Percentiles rank a stretch among this genome's conserved stretches.
Conservation (phyloP, 2,113 vertebrate genomes). For the Eurypyga helias region DNA sequence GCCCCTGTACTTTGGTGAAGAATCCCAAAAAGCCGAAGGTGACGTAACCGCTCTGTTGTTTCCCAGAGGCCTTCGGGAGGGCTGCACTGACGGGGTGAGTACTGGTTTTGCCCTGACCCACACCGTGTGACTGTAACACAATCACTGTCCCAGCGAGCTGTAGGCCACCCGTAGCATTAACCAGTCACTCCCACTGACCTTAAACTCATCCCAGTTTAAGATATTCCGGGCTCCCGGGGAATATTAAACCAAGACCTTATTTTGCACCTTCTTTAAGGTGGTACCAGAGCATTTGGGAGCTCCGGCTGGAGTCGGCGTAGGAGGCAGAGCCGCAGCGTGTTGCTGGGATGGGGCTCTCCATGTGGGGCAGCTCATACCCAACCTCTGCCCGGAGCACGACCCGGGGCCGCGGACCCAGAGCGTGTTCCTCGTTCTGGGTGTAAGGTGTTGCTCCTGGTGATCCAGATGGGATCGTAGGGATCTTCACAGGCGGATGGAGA, state of each 20-base stretch:
- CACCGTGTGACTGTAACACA: conserved; percentile 24
- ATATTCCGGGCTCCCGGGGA: neutral
- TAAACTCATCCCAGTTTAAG: neutral
- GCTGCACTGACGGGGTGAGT: conserved; percentile 14
- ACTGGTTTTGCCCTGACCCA: neutral
- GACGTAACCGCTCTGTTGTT: neutral
- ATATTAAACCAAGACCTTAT: neutral
- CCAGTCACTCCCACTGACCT: neutral
- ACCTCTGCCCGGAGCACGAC: too few relatives aligned
- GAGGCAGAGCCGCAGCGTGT: too few relatives aligned
- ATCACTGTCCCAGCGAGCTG: neutral
- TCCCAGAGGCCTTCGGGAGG: neutral
- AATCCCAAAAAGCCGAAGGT: neutral
- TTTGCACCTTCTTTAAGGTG: neutral
- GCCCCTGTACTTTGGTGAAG: fast-evolving
- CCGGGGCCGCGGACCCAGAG: too few relatives aligned
- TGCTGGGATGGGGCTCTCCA: neutral
- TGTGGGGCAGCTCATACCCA: too few relatives aligned
- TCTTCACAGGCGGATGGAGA: neutral
- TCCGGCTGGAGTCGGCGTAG: fast-evolving
- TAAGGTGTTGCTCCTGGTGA: neutral
- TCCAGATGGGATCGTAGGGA: neutral
- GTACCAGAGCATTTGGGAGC: neutral
- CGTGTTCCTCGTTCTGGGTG: neutral
- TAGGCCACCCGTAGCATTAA: neutral